phyloP scores from a whole-genome alignment of 1,140 invertebrate species.

The Papilio aristodemus region DNA sequence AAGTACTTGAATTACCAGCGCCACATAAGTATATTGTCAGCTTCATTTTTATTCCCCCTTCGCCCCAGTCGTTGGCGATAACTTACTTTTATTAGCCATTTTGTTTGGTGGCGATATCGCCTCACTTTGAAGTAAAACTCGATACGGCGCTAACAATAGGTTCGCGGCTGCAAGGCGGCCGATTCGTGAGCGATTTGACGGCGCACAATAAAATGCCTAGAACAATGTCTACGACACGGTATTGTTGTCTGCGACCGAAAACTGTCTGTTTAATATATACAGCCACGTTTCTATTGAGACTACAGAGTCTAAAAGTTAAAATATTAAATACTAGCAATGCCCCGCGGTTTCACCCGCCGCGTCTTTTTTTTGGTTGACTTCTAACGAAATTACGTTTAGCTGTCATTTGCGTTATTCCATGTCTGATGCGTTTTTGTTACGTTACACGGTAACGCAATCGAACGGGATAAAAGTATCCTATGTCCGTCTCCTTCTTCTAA shows the following conservation, averaged over 20 bases:
- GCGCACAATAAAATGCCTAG: slow-evolving; percentile 22
- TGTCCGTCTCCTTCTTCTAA: too few relatives aligned
- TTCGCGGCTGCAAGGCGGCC: not conserved
- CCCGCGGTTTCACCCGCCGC: too few relatives aligned
- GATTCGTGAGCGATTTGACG: slow-evolving; percentile 8
- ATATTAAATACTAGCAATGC: too few relatives aligned
- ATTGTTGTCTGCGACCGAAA: slow-evolving; percentile 12
- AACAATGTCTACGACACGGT: not conserved
- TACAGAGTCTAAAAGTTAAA: not conserved
- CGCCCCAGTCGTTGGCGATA: slow-evolving; percentile 3
- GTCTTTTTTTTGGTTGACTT: too few relatives aligned
- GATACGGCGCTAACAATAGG: slow-evolving; percentile 20
- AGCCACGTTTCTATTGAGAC: not conserved
- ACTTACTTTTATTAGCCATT: slow-evolving; percentile 25
- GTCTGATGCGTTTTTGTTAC: too few relatives aligned
- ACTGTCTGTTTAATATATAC: not conserved
- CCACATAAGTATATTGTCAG: not conserved
- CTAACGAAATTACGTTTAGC: too few relatives aligned
- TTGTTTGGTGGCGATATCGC: slow-evolving; percentile 25
- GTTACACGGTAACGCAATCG: too few relatives aligned
- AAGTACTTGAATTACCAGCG: not conserved
- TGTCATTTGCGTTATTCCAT: too few relatives aligned
- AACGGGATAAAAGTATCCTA: too few relatives aligned
- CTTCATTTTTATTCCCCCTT: slow-evolving; percentile 2
- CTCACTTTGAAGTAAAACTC: slow-evolving; percentile 23